A percentile compares a stretch with the other conserved stretches of the same genome.
These are phyloP conservation scores for Erebia epiphron DNA, from an alignment of 2,888 invertebrate species.

Conservation along the genomic window DNA sequence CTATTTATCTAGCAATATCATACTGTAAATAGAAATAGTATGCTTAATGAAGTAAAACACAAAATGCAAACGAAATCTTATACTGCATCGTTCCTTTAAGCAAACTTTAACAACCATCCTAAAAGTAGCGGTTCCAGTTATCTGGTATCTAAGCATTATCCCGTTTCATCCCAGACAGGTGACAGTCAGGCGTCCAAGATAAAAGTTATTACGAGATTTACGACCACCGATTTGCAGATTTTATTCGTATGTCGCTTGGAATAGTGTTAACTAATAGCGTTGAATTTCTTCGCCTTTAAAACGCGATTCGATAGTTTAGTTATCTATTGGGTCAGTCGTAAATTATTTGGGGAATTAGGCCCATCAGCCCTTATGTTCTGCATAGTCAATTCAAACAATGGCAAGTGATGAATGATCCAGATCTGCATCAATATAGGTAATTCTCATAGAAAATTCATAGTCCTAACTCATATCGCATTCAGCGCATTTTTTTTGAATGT, in stretches of 20 bases:
- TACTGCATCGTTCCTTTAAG: too few species aligned
- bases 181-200: slow-evolving; percentile 31
- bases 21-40: too few species aligned
- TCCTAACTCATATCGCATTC: too few species aligned
- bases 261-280: slow-evolving; percentile 4
- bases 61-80: not conserved
- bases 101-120: slow-evolving; percentile 1
- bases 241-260: slow-evolving; percentile 15
- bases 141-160: slow-evolving; percentile 18
- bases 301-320: not conserved
- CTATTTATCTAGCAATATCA: too few species aligned
- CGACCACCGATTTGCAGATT: slow-evolving; percentile 23
- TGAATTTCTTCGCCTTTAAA: not conserved
- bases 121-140: slow-evolving; percentile 12
- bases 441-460: too few species aligned
- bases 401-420: too few species aligned
- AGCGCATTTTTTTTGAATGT: too few species aligned
- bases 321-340: too few species aligned
- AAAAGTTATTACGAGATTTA: slow-evolving; percentile 35
- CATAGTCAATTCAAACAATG: too few species aligned
- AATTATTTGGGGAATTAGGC: too few species aligned
- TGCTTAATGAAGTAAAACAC: not conserved
- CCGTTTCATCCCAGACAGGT: slow-evolving; percentile 30
- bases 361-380: too few species aligned
- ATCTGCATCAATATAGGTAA: too few species aligned